Base-by-base conservation (phyloP, 2,888 invertebrate genomes). In the Eucera pruinosa region DNA sequence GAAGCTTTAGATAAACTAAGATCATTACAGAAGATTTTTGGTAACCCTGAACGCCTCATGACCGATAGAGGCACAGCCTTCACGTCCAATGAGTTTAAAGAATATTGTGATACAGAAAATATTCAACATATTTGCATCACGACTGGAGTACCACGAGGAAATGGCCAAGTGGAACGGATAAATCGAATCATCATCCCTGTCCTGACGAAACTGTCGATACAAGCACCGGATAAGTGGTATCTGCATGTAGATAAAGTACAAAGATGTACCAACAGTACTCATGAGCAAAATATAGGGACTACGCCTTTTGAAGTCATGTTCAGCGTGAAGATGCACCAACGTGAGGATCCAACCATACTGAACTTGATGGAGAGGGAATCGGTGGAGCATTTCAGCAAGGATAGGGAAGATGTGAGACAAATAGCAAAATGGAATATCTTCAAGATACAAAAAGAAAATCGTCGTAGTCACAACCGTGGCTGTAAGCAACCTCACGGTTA, bases 361-460 rank as follows among this genome's bases (percentile, higher is more conserved):
- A 55, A 0, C n/a, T n/a, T n/a, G n/a, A n/a, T n/a, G n/a, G 73
- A 82, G n/a, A 74, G 80, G 25, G 86, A 85, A 43, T 43, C 66
- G 0, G 36, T 67, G 7, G 20, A 65, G 18, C 11, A 66, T 1
- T 85, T 75, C 20, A 64, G 65, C 11, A 76, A 78, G n/a, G 25
- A 52, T 20, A 62, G 82, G 20, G 68, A 73, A n/a, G 65, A 76
- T 6, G 27, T 83, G n/a, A 55, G 82, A 58, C 13, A 54, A 13
- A 11, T 68, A 0, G 84, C 79, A 0, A 75, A 81, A 41, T 54
- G 75, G 36, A 68, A 84, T 18, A 68, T 85, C 5, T 7, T 54
- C 13, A 82, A 79, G 50, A 67, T 85, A 5, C 81, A 85, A 58
- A 72, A 86, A 33, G 87, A 89, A 74, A 89, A 89, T 61, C 80